Base-by-base conservation (phyloP, 2,888 invertebrate species). In the Dicranocentrus wangi region DNA sequence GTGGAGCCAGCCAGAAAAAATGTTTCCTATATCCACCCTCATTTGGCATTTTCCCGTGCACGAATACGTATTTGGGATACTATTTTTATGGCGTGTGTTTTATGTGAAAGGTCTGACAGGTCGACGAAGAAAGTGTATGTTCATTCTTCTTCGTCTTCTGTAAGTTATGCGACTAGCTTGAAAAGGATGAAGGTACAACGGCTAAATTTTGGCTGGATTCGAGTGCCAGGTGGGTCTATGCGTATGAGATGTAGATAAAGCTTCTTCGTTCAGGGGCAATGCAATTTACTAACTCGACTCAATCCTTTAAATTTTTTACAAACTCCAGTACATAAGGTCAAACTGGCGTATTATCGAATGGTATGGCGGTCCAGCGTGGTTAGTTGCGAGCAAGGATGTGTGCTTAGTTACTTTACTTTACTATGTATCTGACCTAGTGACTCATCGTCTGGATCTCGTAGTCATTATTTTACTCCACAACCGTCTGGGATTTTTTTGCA, bases 221-320 rank as follows among this genome's bases (percentile, higher is more conserved):
- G 23, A 19, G 23, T 21, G 25, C 27, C 19, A 55, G 47, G 13
- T 3, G 25, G 43, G 3, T 61, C 3, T 32, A 32, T 32, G 10
- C n/a, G n/a, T n/a, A 39, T 39, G 13, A 39, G 8, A 8, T 39
- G 39, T 10, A 25, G 19, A 25, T 15, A 25, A 25, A n/a, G 5
- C 21, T 2, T 23, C 53, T 53, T 17, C n/a, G 10, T n/a, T 17
- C 19, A 19, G 25, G 32, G 17, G 51, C 65, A 75, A 75, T 75
- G 65, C 75, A 75, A 75, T 75, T 75, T 75, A 65, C 75, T 75
- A 66, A 66, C 65, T 55, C 55, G 43, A 32, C 65, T 55, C 47
- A 21, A 61, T 66, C 75, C 23, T 55, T 53, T 65, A 27, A 66
- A 43, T 66, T 75, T 70, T 75, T 65, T 66, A 66, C 66, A 55